phyloP scores from a whole-genome alignment of 2,797 vertebrate species.

The Halcyon badia region DNA sequence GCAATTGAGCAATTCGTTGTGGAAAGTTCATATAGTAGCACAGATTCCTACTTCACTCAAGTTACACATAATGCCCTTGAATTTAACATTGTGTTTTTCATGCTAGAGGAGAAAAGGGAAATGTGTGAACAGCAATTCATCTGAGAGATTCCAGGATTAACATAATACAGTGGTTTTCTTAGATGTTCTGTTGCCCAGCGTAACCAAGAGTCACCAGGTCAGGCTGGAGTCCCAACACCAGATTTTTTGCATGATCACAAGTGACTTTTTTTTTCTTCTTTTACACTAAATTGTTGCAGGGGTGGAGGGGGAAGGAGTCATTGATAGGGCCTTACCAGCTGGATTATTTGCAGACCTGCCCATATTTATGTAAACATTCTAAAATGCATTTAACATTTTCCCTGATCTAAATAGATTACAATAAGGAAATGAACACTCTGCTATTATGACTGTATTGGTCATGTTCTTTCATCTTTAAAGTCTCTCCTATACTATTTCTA shows the following conservation, averaged over 20 bases:
- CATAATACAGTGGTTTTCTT: neutral
- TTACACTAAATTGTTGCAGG: neutral
- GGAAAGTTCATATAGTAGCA: neutral
- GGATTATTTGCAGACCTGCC: neutral
- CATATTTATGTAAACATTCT: neutral
- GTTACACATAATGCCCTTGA: neutral
- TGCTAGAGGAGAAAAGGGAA: neutral
- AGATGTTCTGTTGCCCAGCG: neutral
- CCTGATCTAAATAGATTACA: neutral
- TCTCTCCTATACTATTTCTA: neutral
- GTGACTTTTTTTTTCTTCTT: neutral
- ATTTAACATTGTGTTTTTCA: fast-evolving
- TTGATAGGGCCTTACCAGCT: neutral
- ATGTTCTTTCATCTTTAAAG: neutral
- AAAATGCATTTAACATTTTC: neutral
- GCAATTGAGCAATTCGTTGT: neutral
- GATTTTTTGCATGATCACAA: neutral
- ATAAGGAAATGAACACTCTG: neutral
- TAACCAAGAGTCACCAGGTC: neutral
- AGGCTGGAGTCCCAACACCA: neutral
- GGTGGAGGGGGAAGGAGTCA: fast-evolving
- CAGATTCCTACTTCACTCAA: neutral
- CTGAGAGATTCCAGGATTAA: neutral
- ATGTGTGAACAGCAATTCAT: fast-evolving
- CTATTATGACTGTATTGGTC: neutral